phyloP scores from a whole-genome alignment of 2,113 vertebrate genomes.

The Oncorhynchus tshawytscha region DNA sequence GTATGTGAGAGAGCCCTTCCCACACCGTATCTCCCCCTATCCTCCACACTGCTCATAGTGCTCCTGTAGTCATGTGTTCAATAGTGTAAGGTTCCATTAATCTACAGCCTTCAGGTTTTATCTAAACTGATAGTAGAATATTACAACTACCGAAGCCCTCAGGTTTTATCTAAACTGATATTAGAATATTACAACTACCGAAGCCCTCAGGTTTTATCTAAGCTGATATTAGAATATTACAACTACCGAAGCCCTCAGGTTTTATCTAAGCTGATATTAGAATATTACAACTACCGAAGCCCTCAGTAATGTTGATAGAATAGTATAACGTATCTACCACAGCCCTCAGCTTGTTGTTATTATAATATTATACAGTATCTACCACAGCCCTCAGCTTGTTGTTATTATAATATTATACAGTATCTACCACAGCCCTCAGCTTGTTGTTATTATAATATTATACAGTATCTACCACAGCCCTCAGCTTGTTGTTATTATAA shows the following conservation, averaged over 20 bases:
- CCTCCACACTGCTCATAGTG: conserved; percentile 32
- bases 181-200: conserved; percentile 61
- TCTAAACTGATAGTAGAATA: conserved; percentile 58
- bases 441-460: too few species aligned
- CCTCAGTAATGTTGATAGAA: too few species aligned
- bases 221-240: conserved; percentile 64
- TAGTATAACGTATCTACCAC: too few species aligned
- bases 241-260: conserved; percentile 59
- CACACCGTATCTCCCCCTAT: not conserved
- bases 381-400: too few species aligned
- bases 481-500: too few species aligned
- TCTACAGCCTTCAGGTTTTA: conserved; percentile 61
- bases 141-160: conserved; percentile 33
- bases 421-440: too few species aligned
- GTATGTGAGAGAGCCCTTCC: conserved; percentile 46
- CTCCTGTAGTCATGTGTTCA: conserved; percentile 58
- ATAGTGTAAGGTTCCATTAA: conserved; percentile 49
- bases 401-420: too few species aligned
- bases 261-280: conserved; percentile 59
- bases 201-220: conserved; percentile 60
- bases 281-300: conserved; percentile 48
- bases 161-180: conserved; percentile 53
- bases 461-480: too few species aligned
- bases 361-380: too few species aligned
- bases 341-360: too few species aligned